A percentile compares a stretch with the other conserved stretches of the same genome.
phyloP scores from a whole-genome alignment of 2,113 vertebrate genomes.

The Saiga tatarica region DNA sequence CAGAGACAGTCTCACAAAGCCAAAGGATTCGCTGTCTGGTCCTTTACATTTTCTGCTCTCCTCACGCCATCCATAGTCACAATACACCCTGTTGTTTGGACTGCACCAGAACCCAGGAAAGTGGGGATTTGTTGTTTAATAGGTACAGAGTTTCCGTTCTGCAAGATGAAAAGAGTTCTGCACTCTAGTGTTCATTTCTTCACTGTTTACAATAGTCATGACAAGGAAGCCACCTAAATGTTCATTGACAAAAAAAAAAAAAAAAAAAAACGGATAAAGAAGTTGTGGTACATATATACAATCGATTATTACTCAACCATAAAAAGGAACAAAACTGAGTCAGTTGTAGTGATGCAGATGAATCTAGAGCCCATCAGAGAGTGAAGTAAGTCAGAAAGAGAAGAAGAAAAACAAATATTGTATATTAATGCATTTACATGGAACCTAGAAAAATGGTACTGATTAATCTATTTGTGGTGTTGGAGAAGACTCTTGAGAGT shows the following conservation, averaged over 20 bases:
- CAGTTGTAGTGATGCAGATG: background rate
- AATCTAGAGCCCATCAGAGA: background rate
- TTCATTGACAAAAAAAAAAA: background rate
- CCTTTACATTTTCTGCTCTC: background rate
- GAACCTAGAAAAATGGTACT: background rate
- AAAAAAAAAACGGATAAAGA: background rate
- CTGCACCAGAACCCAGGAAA: background rate
- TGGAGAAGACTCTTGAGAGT: background rate
- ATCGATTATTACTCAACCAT: rapidly evolving
- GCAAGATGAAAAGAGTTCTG: background rate
- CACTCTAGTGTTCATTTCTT: background rate
- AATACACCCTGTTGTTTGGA: background rate
- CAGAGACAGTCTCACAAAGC: background rate
- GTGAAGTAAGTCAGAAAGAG: background rate
- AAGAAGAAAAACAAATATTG: background rate
- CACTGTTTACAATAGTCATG: background rate
- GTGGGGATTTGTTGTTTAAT: background rate
- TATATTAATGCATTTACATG: background rate
- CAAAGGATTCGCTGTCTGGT: background rate
- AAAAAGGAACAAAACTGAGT: background rate
- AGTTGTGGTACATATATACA: rapidly evolving
- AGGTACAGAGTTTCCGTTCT: background rate
- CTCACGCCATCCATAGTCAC: background rate
- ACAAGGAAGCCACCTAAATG: background rate
- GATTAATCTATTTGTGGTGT: background rate